Evolutionary conservation across 1,140 invertebrate genomes (phyloP).

Genomic region (Sipha flava): DNA sequence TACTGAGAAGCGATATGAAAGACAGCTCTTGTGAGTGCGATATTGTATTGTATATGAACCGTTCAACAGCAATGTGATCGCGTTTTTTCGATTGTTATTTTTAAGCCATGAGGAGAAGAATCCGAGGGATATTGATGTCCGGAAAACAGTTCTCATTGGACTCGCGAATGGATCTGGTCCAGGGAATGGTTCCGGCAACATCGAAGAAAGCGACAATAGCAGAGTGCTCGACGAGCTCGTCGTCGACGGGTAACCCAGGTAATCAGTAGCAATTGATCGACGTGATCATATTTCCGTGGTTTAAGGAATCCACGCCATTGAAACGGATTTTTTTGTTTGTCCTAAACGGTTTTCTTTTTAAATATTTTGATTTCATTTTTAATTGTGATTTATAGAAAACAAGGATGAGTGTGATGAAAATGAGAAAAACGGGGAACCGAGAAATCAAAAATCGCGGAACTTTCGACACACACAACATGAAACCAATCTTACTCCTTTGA

Average conservation of each 20-base stretch:
- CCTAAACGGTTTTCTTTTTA: too few relatives aligned
- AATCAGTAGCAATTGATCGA: not conserved
- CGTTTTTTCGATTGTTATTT: not conserved
- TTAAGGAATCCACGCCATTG: not conserved
- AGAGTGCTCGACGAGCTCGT: not conserved
- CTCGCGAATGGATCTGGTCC: constrained; percentile 82
- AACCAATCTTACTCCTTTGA: not conserved
- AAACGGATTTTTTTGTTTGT: too few relatives aligned
- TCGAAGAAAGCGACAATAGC: not conserved
- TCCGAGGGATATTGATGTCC: constrained; percentile 67
- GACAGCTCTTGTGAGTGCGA: constrained; percentile 63
- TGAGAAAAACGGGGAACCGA: not conserved
- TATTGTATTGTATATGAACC: not conserved
- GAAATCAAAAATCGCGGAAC: not conserved
- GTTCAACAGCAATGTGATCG: not conserved
- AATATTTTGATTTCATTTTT: not conserved
- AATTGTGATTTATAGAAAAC: not conserved
- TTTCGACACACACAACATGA: constrained; percentile 12
- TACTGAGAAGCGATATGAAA: constrained; percentile 55
- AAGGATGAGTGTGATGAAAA: not conserved
- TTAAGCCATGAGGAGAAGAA: constrained; percentile 49
- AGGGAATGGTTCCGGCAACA: constrained; percentile 39
- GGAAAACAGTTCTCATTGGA: constrained; percentile 86
- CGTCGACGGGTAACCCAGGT: not conserved
- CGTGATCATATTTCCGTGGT: too few relatives aligned